phyloP scores from a whole-genome alignment of 2,113 vertebrate species.

The Pseudois nayaur region DNA sequence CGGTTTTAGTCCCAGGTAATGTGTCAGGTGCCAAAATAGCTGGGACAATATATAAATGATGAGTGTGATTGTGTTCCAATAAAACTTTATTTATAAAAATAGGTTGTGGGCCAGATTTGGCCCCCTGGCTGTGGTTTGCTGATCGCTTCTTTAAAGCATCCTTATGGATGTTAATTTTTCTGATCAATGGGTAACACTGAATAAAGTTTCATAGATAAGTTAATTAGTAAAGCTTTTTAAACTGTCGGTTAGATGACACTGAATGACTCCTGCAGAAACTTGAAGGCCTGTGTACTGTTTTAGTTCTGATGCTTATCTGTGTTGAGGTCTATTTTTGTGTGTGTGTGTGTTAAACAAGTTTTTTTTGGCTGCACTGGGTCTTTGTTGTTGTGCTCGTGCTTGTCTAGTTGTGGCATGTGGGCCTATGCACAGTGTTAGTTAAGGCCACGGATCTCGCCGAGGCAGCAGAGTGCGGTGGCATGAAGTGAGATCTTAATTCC shows the following conservation, averaged over 20 bases:
- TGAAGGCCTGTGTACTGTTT: conserved; percentile 56
- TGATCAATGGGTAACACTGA: background rate
- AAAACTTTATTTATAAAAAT: background rate
- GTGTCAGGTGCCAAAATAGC: background rate
- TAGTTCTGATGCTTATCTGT: conserved; percentile 62
- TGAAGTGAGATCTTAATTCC: background rate
- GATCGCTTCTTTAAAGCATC: background rate
- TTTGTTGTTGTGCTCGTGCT: background rate
- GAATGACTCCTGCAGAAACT: conserved; percentile 51
- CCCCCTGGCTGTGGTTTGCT: background rate
- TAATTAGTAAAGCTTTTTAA: conserved; percentile 44
- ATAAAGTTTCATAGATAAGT: background rate
- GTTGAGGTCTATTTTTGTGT: background rate
- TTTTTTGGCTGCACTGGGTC: background rate
- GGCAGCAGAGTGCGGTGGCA: background rate
- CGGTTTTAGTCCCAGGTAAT: background rate
- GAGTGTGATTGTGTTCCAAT: background rate
- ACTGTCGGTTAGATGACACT: conserved; percentile 54
- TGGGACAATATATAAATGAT: background rate
- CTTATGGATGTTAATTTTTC: background rate
- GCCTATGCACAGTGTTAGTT: background rate
- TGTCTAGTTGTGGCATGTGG: background rate
- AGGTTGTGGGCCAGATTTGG: background rate
- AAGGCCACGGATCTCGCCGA: background rate
- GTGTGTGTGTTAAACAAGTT: background rate